Evolutionary conservation across 2,113 vertebrate species (phyloP).

Genomic region (Arizona elegans): DNA sequence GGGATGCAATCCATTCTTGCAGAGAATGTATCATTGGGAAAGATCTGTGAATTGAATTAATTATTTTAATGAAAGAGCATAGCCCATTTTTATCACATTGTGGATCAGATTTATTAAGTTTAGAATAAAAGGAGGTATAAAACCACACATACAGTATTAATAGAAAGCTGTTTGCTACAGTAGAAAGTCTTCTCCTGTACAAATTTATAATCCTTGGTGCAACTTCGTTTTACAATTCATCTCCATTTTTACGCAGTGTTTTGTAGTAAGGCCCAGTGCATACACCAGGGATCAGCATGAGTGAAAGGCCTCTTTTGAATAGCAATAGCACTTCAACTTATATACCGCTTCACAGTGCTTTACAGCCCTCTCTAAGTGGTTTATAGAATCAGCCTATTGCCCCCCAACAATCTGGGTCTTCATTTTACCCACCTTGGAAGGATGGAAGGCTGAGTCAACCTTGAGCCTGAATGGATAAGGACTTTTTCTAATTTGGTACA

Average conservation of each 20-base stretch:
- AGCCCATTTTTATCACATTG: not conserved
- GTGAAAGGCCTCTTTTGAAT: not conserved
- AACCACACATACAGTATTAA: not conserved
- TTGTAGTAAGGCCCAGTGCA: not conserved
- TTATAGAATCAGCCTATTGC: too few species aligned
- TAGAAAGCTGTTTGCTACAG: not conserved
- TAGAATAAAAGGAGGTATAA: not conserved
- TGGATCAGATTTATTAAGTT: not conserved
- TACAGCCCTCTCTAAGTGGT: too few species aligned
- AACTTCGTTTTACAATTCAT: not conserved
- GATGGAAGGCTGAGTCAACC: too few species aligned
- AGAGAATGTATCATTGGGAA: conserved; percentile 44
- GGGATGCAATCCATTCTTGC: conserved; percentile 72
- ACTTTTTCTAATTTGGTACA: not conserved
- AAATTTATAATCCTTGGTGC: not conserved
- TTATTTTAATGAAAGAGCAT: conserved; percentile 6
- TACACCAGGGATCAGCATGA: not conserved
- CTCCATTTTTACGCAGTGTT: not conserved
- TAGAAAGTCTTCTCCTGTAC: too few species aligned
- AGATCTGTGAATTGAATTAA: conserved; percentile 65
- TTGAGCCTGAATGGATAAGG: not conserved
- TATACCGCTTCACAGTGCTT: too few species aligned
- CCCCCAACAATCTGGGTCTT: too few species aligned
- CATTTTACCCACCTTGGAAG: too few species aligned
- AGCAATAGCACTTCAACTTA: too few species aligned